These are phyloP conservation scores for Parus major DNA, from an alignment of 2,113 vertebrate genomes.

Conservation along the genomic window DNA sequence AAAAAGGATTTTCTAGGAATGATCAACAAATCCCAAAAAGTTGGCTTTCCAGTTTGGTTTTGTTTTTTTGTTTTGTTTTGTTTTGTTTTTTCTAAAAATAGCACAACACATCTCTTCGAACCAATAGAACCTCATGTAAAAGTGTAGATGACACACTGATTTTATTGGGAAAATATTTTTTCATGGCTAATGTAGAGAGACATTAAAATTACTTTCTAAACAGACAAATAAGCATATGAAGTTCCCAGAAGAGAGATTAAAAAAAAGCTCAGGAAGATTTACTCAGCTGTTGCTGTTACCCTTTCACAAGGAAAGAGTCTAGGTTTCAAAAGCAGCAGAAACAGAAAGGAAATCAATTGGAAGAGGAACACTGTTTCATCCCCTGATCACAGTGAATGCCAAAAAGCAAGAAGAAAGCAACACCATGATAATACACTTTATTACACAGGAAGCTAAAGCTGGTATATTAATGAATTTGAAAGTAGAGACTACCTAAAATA, in stretches of 20 bases:
- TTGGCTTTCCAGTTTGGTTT: not conserved
- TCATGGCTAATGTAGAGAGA: not conserved
- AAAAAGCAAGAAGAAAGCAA: not conserved
- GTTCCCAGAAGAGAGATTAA: not conserved
- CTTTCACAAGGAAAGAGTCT: not conserved
- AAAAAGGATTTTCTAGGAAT: not conserved
- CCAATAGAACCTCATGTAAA: not conserved
- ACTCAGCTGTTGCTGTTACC: not conserved
- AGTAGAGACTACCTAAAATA: not conserved
- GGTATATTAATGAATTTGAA: not conserved
- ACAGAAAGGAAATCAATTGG: conserved; percentile 11
- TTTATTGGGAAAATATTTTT: not conserved
- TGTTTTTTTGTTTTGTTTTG: not conserved
- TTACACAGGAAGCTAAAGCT: not conserved
- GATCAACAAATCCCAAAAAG: not conserved
- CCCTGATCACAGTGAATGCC: not conserved
- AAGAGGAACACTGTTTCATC: not conserved
- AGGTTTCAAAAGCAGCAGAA: not conserved
- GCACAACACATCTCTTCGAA: not conserved
- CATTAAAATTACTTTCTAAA: not conserved
- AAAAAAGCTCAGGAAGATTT: not conserved
- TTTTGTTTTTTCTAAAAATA: not conserved
- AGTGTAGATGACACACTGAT: not conserved
- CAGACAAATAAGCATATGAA: not conserved
- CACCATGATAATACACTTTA: not conserved